These are phyloP conservation scores for human DNA, from an alignment of 2,113 vertebrate species.

Conservation along the genomic window DNA sequence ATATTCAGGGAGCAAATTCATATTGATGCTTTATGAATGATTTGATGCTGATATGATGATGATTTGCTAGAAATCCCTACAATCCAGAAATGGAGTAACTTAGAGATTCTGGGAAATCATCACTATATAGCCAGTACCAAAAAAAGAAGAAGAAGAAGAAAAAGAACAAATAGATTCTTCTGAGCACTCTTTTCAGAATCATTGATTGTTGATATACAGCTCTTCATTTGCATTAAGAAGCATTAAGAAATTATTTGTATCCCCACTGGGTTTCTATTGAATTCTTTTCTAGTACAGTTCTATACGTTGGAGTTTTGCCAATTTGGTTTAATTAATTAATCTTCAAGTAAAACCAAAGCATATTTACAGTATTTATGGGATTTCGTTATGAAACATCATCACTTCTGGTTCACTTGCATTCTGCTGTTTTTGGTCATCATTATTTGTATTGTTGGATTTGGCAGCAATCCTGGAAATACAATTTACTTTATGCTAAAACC, in stretches of 20 bases:
- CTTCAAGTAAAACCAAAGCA: slow-evolving; percentile 50
- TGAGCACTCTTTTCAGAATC: slow-evolving; percentile 6
- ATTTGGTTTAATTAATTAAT: slow-evolving; percentile 69
- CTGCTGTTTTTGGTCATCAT: slow-evolving; percentile 74
- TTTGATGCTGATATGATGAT: not conserved
- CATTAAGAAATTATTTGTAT: not conserved
- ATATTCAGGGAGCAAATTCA: not conserved
- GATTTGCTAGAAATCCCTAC: slow-evolving; percentile 4
- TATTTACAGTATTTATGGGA: slow-evolving; percentile 67
- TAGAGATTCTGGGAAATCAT: not conserved
- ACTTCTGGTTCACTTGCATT: slow-evolving; percentile 68
- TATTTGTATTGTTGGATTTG: slow-evolving; percentile 72
- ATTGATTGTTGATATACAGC: not conserved
- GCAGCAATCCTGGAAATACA: slow-evolving; percentile 78
- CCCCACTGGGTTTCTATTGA: not conserved
- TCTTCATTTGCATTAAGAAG: not conserved
- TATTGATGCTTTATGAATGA: not conserved
- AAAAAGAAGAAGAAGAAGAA: too few species aligned
- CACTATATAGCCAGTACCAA: not conserved
- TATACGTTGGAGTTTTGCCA: slow-evolving; percentile 38
- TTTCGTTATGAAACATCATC: slow-evolving; percentile 69
- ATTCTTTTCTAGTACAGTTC: not conserved
- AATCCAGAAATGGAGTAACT: not conserved
- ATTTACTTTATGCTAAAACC: slow-evolving; percentile 79
- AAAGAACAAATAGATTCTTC: not conserved